Evolutionary conservation across 1,140 invertebrate genomes (phyloP).

Genomic region (Solenopsis invicta): DNA sequence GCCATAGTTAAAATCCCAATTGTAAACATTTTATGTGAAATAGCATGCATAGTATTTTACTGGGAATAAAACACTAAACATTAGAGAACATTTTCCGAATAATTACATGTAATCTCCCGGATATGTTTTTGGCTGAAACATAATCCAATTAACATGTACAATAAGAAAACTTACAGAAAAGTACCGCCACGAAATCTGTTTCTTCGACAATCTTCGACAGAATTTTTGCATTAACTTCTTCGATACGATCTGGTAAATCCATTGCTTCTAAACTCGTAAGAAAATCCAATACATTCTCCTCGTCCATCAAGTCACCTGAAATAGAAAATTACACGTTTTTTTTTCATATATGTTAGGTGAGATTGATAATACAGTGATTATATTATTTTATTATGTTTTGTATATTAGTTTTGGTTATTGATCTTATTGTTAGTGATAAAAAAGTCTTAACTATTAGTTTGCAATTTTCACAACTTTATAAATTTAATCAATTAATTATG

Average conservation of each 20-base stretch:
- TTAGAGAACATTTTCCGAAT: slow-evolving; percentile 1
- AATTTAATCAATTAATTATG: not conserved
- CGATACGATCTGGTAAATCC: slow-evolving; percentile 97
- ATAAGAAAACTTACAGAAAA: slow-evolving; percentile 95
- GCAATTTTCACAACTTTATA: no score
- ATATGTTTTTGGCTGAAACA: not conserved
- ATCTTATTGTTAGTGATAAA: no score
- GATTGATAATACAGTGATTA: not conserved
- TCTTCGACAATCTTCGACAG: slow-evolving; percentile 97
- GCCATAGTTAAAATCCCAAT: no score
- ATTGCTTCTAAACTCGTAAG: slow-evolving; percentile 97
- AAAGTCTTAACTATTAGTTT: no score
- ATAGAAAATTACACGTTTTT: slow-evolving; percentile 16
- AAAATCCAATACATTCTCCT: slow-evolving; percentile 97
- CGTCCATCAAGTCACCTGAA: slow-evolving; percentile 97
- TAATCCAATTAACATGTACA: slow-evolving; percentile 26
- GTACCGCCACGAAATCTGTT: slow-evolving; percentile 96
- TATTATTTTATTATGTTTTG: no score
- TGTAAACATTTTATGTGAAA: not conserved
- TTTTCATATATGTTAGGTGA: not conserved
- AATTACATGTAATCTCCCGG: not conserved
- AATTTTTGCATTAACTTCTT: slow-evolving; percentile 97
- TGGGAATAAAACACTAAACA: not conserved
- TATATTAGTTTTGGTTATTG: no score
- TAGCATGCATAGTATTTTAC: slow-evolving; percentile 1